Conservation (phyloP, 92 coral and sea anemone species). For the Paragorgia papillata region DNA sequence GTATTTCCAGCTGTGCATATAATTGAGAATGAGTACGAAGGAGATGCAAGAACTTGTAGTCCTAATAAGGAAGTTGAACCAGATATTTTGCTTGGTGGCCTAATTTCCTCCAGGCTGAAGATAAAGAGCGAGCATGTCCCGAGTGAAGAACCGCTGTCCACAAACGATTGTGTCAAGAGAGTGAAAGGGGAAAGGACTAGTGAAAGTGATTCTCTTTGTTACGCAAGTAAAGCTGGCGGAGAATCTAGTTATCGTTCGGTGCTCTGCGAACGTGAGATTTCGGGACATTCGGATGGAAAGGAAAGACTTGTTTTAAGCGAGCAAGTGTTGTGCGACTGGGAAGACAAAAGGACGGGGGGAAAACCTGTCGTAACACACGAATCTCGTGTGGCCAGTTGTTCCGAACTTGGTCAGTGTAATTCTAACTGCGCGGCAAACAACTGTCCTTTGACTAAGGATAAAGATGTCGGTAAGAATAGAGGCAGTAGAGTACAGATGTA, state of each 20-base stretch:
- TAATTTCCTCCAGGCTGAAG: neutral
- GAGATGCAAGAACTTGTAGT: neutral
- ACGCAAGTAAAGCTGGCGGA: neutral
- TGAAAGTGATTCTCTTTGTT: neutral
- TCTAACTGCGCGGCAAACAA: neutral
- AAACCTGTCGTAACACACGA: neutral
- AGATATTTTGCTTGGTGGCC: neutral
- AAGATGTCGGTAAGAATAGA: neutral
- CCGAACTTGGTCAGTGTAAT: neutral
- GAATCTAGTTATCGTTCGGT: neutral
- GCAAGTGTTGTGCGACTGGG: neutral
- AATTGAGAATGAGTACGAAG: neutral
- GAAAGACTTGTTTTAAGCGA: constrained; percentile 3
- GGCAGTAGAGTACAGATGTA: neutral
- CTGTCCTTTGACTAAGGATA: neutral
- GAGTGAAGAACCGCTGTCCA: neutral
- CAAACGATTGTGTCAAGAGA: neutral
- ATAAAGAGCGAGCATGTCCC: neutral
- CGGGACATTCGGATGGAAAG: constrained; percentile 6
- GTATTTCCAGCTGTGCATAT: constrained; percentile 1
- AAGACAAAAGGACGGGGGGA: neutral
- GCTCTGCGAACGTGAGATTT: neutral
- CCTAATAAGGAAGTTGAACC: neutral
- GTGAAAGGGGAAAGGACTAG: neutral
- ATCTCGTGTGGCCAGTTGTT: neutral